phyloP scores from a whole-genome alignment of 92 coral and sea anemone species.

The Palythoa grandis region DNA sequence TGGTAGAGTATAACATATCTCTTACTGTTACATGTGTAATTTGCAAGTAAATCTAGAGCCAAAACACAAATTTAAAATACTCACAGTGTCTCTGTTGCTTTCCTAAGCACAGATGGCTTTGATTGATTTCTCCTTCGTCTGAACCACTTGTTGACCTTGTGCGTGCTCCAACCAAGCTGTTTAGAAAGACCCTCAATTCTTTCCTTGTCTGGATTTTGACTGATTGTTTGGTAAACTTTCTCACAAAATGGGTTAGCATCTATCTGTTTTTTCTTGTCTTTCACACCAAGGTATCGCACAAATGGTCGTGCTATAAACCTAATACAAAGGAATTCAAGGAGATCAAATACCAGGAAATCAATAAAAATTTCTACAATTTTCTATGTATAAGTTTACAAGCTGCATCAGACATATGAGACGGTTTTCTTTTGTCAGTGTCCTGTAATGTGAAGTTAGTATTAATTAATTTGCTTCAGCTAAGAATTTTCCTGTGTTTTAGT shows the following conservation, averaged over 20 bases:
- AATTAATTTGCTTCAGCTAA: too few species aligned
- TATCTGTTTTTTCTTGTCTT: slow-evolving; percentile 68
- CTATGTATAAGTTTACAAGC: too few species aligned
- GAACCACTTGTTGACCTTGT: slow-evolving; percentile 92
- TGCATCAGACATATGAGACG: too few species aligned
- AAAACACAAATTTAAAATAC: background rate
- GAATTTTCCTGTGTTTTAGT: too few species aligned
- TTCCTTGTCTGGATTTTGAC: slow-evolving; percentile 75
- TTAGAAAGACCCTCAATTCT: slow-evolving; percentile 87
- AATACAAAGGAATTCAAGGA: background rate
- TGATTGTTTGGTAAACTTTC: slow-evolving; percentile 92
- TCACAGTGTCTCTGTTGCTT: slow-evolving; percentile 73
- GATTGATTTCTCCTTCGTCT: slow-evolving; percentile 80
- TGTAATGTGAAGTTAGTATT: too few species aligned
- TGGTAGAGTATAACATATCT: too few species aligned
- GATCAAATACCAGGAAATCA: background rate
- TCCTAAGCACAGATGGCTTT: slow-evolving; percentile 80
- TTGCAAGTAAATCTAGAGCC: too few species aligned
- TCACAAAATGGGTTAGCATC: slow-evolving; percentile 88
- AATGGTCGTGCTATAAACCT: slow-evolving; percentile 92
- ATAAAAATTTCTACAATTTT: background rate
- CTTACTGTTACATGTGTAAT: too few species aligned
- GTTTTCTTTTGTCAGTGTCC: too few species aligned
- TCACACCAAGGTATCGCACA: slow-evolving; percentile 75
- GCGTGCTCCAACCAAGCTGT: slow-evolving; percentile 93